These are phyloP conservation scores for Podabrus alpinus DNA, from an alignment of 2,888 invertebrate species.

Conservation along the genomic window DNA sequence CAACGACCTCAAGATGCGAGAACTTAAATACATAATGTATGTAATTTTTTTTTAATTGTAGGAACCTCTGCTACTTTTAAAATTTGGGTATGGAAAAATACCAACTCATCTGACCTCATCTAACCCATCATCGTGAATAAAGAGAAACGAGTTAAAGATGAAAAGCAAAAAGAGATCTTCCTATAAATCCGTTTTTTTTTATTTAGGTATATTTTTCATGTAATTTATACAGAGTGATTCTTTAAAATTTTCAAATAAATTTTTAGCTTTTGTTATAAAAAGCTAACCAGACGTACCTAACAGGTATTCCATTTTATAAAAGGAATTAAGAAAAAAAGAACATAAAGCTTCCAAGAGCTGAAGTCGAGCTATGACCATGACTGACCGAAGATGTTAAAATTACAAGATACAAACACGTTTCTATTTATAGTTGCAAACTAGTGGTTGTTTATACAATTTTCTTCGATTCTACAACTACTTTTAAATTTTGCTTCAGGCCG, in stretches of 20 bases:
- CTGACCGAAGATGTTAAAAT: constrained; percentile 31
- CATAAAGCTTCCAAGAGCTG: constrained; percentile 10
- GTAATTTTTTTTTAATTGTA: constrained; percentile 2
- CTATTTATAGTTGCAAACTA: constrained; percentile 33
- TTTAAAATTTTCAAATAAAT: neutral
- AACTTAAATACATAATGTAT: neutral
- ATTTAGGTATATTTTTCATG: neutral
- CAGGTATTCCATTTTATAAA: neutral
- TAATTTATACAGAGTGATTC: neutral
- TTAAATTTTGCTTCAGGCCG: constrained; percentile 21
- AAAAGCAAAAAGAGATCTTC: neutral
- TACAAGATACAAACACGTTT: constrained; percentile 30
- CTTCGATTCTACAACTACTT: constrained; percentile 26
- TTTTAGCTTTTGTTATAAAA: neutral
- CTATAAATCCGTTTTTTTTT: neutral
- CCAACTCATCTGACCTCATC: neutral
- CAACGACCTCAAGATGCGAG: constrained; percentile 11
- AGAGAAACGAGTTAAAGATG: neutral
- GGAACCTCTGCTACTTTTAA: constrained; percentile 1
- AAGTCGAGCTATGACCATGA: constrained; percentile 23
- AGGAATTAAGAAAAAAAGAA: neutral
- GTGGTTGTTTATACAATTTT: constrained; percentile 30
- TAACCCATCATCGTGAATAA: neutral
- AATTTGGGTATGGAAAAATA: neutral
- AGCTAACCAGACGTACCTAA: neutral